phyloP scores from a whole-genome alignment of 2,113 vertebrate species.

The Odobenus rosmarus region DNA sequence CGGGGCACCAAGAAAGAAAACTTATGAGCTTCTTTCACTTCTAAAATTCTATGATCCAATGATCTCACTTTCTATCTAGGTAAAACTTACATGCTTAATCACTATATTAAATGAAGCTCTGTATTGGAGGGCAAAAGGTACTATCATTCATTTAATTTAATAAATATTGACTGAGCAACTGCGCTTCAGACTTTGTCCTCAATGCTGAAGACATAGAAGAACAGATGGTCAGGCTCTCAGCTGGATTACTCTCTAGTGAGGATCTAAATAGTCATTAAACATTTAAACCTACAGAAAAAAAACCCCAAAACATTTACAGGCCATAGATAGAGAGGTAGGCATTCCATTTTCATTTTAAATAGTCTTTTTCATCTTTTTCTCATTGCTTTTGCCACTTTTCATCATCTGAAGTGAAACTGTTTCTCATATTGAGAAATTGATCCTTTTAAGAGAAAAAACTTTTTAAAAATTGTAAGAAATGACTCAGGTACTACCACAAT shows the following conservation, averaged over 20 bases:
- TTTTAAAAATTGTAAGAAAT: conserved; percentile 18
- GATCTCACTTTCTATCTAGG: conserved; percentile 18
- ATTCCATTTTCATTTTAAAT: conserved; percentile 3
- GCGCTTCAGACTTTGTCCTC: background rate
- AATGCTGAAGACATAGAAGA: background rate
- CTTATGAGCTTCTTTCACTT: background rate
- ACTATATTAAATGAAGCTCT: background rate
- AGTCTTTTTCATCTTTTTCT: background rate
- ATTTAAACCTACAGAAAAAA: background rate
- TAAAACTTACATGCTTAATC: background rate
- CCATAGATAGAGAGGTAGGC: background rate
- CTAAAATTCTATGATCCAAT: background rate
- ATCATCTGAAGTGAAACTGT: background rate
- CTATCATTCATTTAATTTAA: background rate
- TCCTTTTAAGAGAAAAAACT: background rate
- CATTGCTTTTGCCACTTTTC: background rate
- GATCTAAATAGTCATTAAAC: background rate
- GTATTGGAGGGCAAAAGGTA: background rate
- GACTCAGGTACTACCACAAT: background rate
- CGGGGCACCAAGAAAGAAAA: background rate
- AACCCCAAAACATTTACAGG: background rate
- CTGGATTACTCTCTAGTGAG: background rate
- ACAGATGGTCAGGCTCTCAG: background rate
- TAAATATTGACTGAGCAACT: background rate
- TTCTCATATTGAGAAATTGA: background rate